A percentile compares a stretch with the other conserved stretches of the same genome.
These are phyloP conservation scores for Alligator mississippiensis DNA, from an alignment of 2,113 vertebrate genomes.

Conservation along the genomic window DNA sequence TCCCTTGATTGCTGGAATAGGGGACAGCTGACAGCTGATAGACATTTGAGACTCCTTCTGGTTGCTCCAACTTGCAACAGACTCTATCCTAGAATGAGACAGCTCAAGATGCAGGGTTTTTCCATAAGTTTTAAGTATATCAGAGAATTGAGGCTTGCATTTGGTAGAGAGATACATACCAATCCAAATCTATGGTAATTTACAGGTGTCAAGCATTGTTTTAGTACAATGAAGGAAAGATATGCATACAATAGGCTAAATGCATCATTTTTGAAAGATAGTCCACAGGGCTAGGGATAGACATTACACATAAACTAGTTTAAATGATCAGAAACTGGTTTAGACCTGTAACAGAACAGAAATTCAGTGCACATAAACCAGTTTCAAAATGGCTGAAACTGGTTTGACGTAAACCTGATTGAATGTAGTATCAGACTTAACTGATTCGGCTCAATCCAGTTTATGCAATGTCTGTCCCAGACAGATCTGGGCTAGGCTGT, in stretches of 20 bases:
- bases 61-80: neutral
- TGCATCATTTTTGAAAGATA: neutral
- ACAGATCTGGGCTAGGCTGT: no score
- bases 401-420: no score
- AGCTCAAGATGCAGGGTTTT: neutral
- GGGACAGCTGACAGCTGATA: neutral
- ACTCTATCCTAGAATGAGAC: neutral
- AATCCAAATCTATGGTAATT: neutral
- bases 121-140: neutral
- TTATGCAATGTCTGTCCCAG: no score
- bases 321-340: no score
- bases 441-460: no score
- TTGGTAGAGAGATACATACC: neutral
- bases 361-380: no score
- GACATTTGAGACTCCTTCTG: neutral
- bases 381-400: no score
- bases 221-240: neutral
- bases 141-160: neutral
- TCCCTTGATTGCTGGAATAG: neutral
- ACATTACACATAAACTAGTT: no score
- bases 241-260: neutral
- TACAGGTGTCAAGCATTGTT: neutral
- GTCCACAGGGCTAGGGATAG: no score
- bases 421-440: no score
- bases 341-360: no score